A percentile compares a stretch with the other conserved stretches of the same genome.
Conservation (phyloP, 2,888 invertebrate genomes). For the Desoria tigrina region DNA sequence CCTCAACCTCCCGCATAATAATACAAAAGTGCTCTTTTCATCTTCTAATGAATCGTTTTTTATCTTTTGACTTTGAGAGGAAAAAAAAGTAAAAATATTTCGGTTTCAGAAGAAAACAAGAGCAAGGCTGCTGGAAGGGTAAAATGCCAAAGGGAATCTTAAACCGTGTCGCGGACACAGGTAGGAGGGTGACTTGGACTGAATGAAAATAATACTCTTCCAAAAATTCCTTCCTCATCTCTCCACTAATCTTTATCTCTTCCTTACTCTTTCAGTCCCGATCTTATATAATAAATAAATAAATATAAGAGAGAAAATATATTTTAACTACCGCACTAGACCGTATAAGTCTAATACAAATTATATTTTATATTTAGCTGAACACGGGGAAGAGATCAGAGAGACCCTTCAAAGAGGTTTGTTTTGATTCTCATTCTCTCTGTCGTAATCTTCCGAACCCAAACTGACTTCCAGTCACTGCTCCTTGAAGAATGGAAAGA, state of each 20-base stretch:
- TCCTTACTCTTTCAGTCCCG: slow-evolving; percentile 6
- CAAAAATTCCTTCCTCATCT: slow-evolving; percentile 11
- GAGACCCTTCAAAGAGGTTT: no score
- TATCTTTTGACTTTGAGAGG: slow-evolving; percentile 3
- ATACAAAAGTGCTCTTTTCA: slow-evolving; percentile 15
- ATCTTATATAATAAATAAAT: neutral
- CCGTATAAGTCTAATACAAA: no score
- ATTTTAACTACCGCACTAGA: no score
- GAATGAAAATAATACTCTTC: slow-evolving; percentile 15
- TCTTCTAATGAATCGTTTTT: slow-evolving; percentile 13
- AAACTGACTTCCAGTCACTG: no score
- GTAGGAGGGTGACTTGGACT: slow-evolving; percentile 13
- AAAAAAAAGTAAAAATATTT: slow-evolving; percentile 12
- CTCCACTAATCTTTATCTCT: slow-evolving; percentile 15
- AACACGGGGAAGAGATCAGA: no score
- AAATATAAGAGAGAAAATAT: neutral
- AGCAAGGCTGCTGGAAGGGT: slow-evolving; percentile 6
- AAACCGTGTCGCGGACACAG: neutral
- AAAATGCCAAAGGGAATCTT: neutral
- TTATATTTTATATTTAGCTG: no score
- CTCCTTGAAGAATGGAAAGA: no score
- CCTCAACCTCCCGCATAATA: neutral
- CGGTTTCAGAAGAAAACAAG: slow-evolving; percentile 15
- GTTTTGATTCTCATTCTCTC: no score
- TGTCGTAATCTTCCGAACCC: no score